Base-by-base conservation (phyloP, 2,113 vertebrate genomes). In the Ardeotis arabs region DNA sequence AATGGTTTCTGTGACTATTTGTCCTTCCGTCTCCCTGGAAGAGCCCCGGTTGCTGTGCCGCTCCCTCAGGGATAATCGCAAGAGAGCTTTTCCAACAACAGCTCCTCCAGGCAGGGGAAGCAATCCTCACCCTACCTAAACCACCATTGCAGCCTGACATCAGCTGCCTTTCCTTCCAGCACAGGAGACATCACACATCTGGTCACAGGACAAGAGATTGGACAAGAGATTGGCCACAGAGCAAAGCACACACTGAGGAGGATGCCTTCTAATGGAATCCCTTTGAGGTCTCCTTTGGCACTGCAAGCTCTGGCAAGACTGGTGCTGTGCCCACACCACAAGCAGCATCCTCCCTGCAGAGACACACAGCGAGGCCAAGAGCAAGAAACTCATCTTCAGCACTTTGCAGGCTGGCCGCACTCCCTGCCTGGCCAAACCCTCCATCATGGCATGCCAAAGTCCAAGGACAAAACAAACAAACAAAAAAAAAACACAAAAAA, bases 241-340 rank as follows among this genome's bases (percentile, higher is more conserved):
- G 59, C 5, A 1, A 74, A 81, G 52, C 20, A 50, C 8, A 9
- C 2, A 6, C 11, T 28, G n/a, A 62, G 62, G 47, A 78, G 22
- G 44, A 20, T 2, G 3, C 10, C n/a, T 86, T 23, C 68, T 37
- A 18, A 8, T 29, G 45, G 68, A 50, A 50, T 73, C 37, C 25
- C 29, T 52, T 14, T 9, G 58, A 67, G 41, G 8, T 55, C 45
- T 91, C 45, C 55, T 74, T 56, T 0, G 0, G 37, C 25, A 22
- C 14, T 20, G 55, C 47, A 47, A 20, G n/a, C 68, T 81, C 55
- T 44, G 64, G 44, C 5, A 16, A 52, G 31, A 39, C 47, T 4
- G 2, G 15, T 22, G 49, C 41, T 0, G 2, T 39, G 49, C 18
- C 41, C 35, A 5, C 41, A 27, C 27, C 44, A 28, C 5, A 1